Percentiles rank a stretch among this genome's conserved stretches.
Conservation (phyloP, 1,140 invertebrate species). For the Calycopis cecrops region DNA sequence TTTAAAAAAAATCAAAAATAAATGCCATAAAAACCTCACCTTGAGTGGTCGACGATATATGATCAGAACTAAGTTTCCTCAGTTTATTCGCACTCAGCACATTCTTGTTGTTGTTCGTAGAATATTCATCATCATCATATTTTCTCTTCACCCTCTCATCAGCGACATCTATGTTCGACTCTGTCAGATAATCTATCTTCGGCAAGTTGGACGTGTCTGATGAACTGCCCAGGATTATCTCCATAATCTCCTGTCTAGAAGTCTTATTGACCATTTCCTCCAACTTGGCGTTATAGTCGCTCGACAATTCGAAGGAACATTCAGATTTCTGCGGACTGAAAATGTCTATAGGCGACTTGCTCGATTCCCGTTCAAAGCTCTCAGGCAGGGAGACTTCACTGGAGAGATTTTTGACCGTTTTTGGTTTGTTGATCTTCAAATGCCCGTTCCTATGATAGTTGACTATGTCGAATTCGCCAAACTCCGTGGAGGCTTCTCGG, state of each 20-base stretch:
- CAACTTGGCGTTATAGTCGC: constrained; percentile 61
- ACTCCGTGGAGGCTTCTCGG: constrained; percentile 37
- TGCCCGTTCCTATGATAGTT: constrained; percentile 58
- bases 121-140: constrained; percentile 36
- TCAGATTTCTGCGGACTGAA: constrained; percentile 65
- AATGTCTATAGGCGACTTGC: constrained; percentile 24
- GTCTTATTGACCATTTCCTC: constrained; percentile 64
- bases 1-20: no score
- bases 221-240: constrained; percentile 58
- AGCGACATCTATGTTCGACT: constrained; percentile 45
- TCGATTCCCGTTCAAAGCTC: neutral
- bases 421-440: constrained; percentile 41
- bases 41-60: constrained; percentile 62
- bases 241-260: constrained; percentile 61
- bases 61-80: constrained; percentile 54
- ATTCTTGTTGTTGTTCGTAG: constrained; percentile 52
- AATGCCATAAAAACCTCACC: constrained; percentile 42
- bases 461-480: constrained; percentile 48
- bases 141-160: constrained; percentile 44
- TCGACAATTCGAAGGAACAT: constrained; percentile 57
- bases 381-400: constrained; percentile 51
- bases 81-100: constrained; percentile 53
- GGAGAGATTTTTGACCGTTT: constrained; percentile 45
- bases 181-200: constrained; percentile 52
- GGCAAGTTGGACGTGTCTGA: constrained; percentile 47